Evolutionary conservation across 2,888 invertebrate species (phyloP).

Genomic region (Pollenia angustigena): DNA sequence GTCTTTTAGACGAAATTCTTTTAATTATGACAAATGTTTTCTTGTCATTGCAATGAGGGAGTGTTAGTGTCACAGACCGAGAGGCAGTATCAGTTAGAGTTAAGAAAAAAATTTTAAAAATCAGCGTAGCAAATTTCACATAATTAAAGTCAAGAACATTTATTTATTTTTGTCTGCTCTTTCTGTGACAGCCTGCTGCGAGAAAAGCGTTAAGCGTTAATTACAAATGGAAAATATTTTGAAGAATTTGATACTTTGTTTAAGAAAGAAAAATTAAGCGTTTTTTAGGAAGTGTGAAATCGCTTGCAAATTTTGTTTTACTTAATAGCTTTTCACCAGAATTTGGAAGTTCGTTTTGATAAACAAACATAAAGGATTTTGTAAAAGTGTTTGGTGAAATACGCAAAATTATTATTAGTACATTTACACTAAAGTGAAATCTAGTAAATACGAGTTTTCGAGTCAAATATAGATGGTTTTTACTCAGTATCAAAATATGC

Average conservation of each 20-base stretch:
- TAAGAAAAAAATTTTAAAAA: conserved; percentile 60
- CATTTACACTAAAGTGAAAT: no score
- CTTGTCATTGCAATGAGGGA: conserved; percentile 44
- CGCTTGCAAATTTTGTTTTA: no score
- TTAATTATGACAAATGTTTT: conserved; percentile 56
- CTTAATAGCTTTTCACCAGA: background rate
- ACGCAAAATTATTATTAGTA: no score
- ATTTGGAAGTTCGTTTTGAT: background rate
- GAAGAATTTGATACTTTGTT: background rate
- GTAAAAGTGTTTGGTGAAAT: no score
- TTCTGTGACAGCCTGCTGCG: conserved; percentile 53
- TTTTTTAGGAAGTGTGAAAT: background rate
- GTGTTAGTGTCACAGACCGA: background rate
- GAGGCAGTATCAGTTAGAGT: conserved; percentile 30
- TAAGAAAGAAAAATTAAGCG: background rate
- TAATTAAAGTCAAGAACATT: conserved; percentile 73
- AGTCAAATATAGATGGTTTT: no score
- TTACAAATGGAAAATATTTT: conserved; percentile 60
- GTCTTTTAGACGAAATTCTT: conserved; percentile 33
- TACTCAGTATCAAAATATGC: no score
- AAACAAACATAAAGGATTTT: background rate
- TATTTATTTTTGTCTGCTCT: conserved; percentile 58
- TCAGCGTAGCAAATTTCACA: conserved; percentile 74
- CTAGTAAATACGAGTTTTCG: no score
- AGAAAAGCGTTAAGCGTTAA: conserved; percentile 70